Evolutionary conservation across 2,113 vertebrate genomes (phyloP).

Genomic region (Rattus rattus): DNA sequence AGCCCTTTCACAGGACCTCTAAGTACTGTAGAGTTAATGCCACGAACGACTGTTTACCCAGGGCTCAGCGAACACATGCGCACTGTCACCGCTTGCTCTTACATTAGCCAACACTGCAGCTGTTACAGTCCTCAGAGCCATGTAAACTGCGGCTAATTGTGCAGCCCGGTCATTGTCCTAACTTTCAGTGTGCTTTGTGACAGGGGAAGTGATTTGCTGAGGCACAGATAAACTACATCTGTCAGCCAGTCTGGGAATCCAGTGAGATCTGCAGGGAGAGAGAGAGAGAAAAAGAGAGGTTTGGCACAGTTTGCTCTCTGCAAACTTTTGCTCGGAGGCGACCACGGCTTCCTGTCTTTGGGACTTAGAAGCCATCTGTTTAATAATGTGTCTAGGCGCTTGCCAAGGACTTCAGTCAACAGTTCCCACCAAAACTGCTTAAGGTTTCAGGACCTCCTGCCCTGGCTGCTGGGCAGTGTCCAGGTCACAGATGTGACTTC

Average conservation of each 20-base stretch:
- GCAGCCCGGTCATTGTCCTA: not conserved
- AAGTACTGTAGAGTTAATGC: not conserved
- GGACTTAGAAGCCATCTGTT: slow-evolving; percentile 77
- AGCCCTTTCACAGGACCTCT: not conserved
- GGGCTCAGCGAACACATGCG: not conserved
- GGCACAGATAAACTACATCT: slow-evolving; percentile 63
- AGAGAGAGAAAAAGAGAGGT: slow-evolving; percentile 55
- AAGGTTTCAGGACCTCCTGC: slow-evolving; percentile 45
- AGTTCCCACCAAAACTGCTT: slow-evolving; percentile 77
- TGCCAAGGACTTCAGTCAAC: slow-evolving; percentile 77
- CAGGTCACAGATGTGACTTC: slow-evolving; percentile 48
- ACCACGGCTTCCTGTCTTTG: slow-evolving; percentile 80
- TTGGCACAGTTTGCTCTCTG: slow-evolving; percentile 52
- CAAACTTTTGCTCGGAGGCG: slow-evolving; percentile 72
- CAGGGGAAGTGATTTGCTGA: slow-evolving; percentile 62
- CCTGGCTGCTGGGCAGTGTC: slow-evolving; percentile 42
- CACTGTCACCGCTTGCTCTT: not conserved
- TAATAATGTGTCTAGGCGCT: slow-evolving; percentile 66
- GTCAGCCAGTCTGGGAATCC: slow-evolving; percentile 60
- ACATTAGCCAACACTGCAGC: not conserved
- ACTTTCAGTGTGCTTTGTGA: not conserved
- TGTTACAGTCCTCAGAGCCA: not conserved
- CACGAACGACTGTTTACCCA: not conserved
- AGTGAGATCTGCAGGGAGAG: slow-evolving; percentile 44
- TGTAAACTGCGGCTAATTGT: not conserved